Conservation (phyloP, 2,888 invertebrate genomes). For the Craniophora ligustri region DNA sequence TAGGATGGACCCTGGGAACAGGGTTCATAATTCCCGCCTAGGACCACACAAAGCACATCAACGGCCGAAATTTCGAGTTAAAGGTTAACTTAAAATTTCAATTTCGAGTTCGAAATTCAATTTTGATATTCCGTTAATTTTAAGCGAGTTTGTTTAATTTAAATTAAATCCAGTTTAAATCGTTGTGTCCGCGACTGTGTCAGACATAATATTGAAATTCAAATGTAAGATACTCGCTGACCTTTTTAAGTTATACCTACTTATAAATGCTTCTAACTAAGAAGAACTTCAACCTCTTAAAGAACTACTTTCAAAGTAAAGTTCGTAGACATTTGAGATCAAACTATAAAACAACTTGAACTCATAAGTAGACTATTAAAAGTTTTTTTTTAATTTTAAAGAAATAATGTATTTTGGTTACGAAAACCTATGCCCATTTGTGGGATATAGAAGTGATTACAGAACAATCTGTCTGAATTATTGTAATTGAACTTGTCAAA, state of each 20-base stretch:
- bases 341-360: neutral
- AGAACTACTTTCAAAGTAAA: too few relatives aligned
- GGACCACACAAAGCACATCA: conserved; percentile 12
- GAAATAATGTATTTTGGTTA: too few relatives aligned
- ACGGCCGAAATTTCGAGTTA: too few relatives aligned
- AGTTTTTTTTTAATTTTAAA: too few relatives aligned
- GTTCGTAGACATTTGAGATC: too few relatives aligned
- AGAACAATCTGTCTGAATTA: too few relatives aligned
- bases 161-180: conserved; percentile 29
- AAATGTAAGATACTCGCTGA: neutral
- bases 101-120: conserved; percentile 46
- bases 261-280: too few relatives aligned
- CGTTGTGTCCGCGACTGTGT: conserved; percentile 2
- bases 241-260: too few relatives aligned
- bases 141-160: conserved; percentile 32
- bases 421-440: too few relatives aligned
- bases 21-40: conserved; percentile 1
- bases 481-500: too few relatives aligned
- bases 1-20: conserved; percentile 14
- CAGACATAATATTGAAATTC: neutral
- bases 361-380: neutral
- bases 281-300: too few relatives aligned
- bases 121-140: conserved; percentile 35
- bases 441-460: too few relatives aligned
- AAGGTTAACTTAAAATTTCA: conserved; percentile 34